These are phyloP conservation scores for Sinodicranocentrus sp. DNA, from an alignment of 2,888 invertebrate species.

Conservation along the genomic window DNA sequence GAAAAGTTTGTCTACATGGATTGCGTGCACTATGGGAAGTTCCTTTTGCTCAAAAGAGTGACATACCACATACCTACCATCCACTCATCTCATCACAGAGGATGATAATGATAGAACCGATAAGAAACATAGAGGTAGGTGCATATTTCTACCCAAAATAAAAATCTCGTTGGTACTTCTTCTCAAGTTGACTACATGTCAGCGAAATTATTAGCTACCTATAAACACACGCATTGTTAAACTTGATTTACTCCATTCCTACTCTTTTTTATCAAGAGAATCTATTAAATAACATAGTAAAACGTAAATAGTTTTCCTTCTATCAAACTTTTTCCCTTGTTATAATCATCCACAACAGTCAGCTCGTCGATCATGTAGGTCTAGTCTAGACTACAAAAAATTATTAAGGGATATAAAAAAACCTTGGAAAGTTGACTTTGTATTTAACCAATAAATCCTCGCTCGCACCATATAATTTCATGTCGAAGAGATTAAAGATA, in stretches of 20 bases:
- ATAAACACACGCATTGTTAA: slow-evolving; percentile 24
- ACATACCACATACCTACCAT: too few species aligned
- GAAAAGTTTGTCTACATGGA: too few species aligned
- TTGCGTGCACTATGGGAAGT: too few species aligned
- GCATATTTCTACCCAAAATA: neutral
- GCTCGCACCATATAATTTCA: slow-evolving; percentile 9
- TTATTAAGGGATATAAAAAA: slow-evolving; percentile 1
- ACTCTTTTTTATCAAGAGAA: neutral
- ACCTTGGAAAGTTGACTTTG: slow-evolving; percentile 51
- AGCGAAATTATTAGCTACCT: neutral
- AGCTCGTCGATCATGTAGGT: slow-evolving; percentile 46
- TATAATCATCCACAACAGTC: too few species aligned
- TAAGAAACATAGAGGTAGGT: too few species aligned
- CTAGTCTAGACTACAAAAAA: neutral
- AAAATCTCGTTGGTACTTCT: slow-evolving; percentile 4
- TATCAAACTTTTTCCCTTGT: too few species aligned
- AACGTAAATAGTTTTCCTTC: neutral
- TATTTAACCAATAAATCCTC: too few species aligned
- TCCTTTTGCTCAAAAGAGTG: too few species aligned
- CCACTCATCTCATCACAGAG: too few species aligned
- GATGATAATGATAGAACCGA: too few species aligned
- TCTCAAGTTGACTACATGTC: neutral
- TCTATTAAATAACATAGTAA: slow-evolving; percentile 1
- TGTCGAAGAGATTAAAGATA: slow-evolving; percentile 25
- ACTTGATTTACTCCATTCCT: slow-evolving; percentile 53